Conservation (phyloP, 2,113 vertebrate genomes). For the Cisticola juncidis region DNA sequence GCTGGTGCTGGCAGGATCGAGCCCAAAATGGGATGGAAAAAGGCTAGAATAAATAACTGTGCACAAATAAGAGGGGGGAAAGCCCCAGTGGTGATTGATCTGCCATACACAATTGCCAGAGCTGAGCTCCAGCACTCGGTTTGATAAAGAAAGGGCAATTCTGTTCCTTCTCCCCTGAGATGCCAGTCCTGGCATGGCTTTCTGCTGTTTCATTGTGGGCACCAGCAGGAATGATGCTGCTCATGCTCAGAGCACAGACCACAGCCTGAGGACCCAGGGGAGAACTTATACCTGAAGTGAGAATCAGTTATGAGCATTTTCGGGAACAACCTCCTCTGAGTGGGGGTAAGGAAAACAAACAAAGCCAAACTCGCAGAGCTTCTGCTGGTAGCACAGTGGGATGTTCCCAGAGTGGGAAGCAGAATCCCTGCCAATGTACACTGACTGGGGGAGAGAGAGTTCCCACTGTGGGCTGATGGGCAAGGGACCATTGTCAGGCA, state of each 20-base stretch:
- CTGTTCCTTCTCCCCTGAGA: neutral
- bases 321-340: conserved; percentile 12
- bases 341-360: conserved; percentile 38
- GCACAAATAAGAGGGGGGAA: neutral
- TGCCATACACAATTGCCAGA: neutral
- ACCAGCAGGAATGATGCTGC: conserved; percentile 12
- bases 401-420: conserved; percentile 28
- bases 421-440: conserved; percentile 49
- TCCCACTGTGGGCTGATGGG: neutral
- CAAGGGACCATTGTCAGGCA: conserved; percentile 11
- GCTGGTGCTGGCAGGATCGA: neutral
- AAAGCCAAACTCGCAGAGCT: neutral
- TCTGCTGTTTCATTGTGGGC: neutral
- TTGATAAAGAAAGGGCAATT: neutral
- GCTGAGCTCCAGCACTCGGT: neutral
- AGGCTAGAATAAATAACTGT: neutral
- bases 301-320: neutral
- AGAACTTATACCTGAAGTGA: conserved; percentile 46
- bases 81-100: neutral
- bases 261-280: conserved; percentile 1
- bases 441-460: conserved; percentile 9
- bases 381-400: conserved; percentile 21
- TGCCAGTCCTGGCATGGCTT: neutral
- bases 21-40: neutral
- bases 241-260: neutral